A percentile compares a stretch with the other conserved stretches of the same genome.
Conservation (phyloP, 2,888 invertebrate species). For the Macrostomum cliftonense region DNA sequence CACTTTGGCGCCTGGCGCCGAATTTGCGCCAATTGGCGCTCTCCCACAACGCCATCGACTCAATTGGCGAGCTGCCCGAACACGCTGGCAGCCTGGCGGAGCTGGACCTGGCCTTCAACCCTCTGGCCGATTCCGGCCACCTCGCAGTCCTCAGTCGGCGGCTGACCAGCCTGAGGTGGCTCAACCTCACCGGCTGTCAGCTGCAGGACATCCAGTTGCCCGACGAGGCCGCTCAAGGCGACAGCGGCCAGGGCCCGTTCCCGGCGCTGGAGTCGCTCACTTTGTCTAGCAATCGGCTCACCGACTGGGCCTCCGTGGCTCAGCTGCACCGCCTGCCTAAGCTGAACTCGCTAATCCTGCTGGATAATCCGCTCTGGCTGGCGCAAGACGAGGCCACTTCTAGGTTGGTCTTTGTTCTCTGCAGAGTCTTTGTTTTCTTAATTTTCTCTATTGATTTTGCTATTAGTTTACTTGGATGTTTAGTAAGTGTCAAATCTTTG, state of each 20-base stretch:
- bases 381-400: background rate
- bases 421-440: background rate
- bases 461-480: no score
- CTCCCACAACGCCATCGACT: constrained; percentile 1
- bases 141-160: background rate
- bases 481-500: no score
- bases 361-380: constrained; percentile 14
- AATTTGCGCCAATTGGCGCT: background rate
- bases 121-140: background rate
- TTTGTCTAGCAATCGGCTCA: background rate
- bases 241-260: background rate
- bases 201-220: background rate
- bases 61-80: background rate
- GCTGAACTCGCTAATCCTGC: constrained; percentile 51
- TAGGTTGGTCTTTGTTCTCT: background rate
- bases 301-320: constrained; percentile 50
- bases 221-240: no score
- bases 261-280: background rate
- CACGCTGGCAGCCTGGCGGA: background rate
- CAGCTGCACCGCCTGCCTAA: constrained; percentile 58
- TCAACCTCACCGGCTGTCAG: background rate
- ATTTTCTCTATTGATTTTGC: constrained; percentile 48
- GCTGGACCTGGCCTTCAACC: constrained; percentile 3
- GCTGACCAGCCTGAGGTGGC: background rate
- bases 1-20: background rate